Base-by-base conservation (phyloP, 37 sponge, comb jelly and placozoan genomes). In the Axinella damicornis region DNA sequence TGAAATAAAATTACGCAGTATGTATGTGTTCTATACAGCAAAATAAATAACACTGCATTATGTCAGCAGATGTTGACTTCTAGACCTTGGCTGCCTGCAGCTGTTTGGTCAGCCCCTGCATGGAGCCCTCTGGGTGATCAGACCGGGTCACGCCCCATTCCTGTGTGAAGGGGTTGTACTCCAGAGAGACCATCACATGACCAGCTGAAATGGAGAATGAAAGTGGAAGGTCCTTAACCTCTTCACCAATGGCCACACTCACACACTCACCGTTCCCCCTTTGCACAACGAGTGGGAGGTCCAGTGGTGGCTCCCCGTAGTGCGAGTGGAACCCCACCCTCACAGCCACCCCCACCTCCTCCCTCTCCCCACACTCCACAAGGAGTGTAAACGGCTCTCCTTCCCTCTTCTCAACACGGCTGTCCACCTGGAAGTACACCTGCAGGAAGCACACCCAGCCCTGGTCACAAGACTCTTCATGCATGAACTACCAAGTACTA, bases 291-390 rank as follows among this genome's bases (percentile, higher is more conserved):
- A 86, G 19, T 1, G 74, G 30, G n/a, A 87, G 37, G 17, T 33
- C 52, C 34, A 92, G 39, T 0, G 52, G 35, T 2, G 92, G 92
- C 38, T 92, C 92, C 31, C 84, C 79, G 71, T 92, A 92, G 41
- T 92, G 88, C 17, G 58, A 72, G 28, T 82, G 87, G 22, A 92
- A 60, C 37, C 19, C 71, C 12, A 85, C 25, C 59, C 40, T 39
- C 19, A 86, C 61, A 6, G 13, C 17, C 20, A 76, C 35, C 30
- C 61, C 54, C n/a, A 63, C 78, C 36, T 37, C 62, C 40, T 59
- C 36, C 46, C 4, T 46, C 38, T 56, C 22, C 19, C 33, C 57
- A 60, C 73, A 69, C 14, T 33, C 36, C 55, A 71, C 46, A 1
- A 52, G 21, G 30, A 27, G 27, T 18, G 2, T 36, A 28, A 84